phyloP scores from a whole-genome alignment of 2,888 invertebrate genomes.

The Lithosia quadra region DNA sequence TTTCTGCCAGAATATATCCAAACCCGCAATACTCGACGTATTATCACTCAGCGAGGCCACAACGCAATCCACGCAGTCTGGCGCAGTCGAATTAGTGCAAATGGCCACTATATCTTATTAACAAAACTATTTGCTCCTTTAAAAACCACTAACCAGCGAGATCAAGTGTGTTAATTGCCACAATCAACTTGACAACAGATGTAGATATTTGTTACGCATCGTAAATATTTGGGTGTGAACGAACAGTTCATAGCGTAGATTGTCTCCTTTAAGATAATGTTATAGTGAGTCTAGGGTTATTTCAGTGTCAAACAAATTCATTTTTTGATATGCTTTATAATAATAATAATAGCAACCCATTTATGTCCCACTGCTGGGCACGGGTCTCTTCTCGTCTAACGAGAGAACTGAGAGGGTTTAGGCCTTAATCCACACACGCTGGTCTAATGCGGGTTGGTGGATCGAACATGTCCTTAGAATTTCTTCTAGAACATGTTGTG shows the following conservation, averaged over 20 bases:
- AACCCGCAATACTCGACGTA: not conserved
- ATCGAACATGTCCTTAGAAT: too few relatives aligned
- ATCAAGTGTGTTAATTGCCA: conserved; percentile 51
- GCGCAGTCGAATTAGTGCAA: not conserved
- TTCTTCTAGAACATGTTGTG: too few relatives aligned
- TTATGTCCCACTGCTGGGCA: too few relatives aligned
- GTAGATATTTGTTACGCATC: conserved; percentile 22
- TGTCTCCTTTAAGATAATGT: not conserved
- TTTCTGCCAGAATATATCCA: too few relatives aligned
- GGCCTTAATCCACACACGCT: too few relatives aligned
- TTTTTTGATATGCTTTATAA: too few relatives aligned
- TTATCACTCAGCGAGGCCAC: not conserved
- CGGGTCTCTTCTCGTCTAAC: too few relatives aligned
- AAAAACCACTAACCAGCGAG: conserved; percentile 36
- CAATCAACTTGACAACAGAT: conserved; percentile 40
- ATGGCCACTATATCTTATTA: not conserved
- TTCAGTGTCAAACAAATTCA: too few relatives aligned
- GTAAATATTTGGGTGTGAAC: conserved; percentile 31
- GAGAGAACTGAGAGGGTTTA: too few relatives aligned
- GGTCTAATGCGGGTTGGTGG: too few relatives aligned
- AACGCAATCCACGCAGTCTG: not conserved
- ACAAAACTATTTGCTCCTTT: conserved; percentile 23
- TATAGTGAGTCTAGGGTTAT: too few relatives aligned
- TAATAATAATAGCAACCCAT: too few relatives aligned
- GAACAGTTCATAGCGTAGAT: not conserved